A percentile compares a stretch with the other conserved stretches of the same genome.
phyloP scores from a whole-genome alignment of 2,113 vertebrate genomes.

The Coregonus clupeaformis region DNA sequence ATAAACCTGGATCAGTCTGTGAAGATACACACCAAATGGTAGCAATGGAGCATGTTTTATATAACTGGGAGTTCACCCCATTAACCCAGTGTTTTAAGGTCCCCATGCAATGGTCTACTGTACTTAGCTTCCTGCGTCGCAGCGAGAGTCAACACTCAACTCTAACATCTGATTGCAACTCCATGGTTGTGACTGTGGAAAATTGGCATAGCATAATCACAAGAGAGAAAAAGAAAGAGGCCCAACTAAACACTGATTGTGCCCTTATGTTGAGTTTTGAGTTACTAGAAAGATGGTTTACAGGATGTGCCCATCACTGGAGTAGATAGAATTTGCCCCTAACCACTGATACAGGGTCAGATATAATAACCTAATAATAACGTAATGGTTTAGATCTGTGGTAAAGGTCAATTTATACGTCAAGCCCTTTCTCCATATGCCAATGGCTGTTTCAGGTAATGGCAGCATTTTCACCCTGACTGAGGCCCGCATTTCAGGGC shows the following conservation, averaged over 20 bases:
- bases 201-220: background rate
- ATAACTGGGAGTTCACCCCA: slow-evolving; percentile 26
- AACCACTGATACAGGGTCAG: too few species aligned
- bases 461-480: background rate
- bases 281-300: background rate
- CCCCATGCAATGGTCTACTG: slow-evolving; percentile 1
- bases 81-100: slow-evolving; percentile 39
- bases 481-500: slow-evolving; percentile 34
- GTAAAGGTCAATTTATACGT: too few species aligned
- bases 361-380: too few species aligned
- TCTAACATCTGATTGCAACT: slow-evolving; percentile 4
- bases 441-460: background rate
- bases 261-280: background rate
- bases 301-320: background rate
- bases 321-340: too few species aligned
- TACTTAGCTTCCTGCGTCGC: slow-evolving; percentile 23
- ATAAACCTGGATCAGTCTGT: slow-evolving; percentile 25
- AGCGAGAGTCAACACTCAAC: slow-evolving; percentile 24
- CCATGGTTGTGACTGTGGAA: background rate
- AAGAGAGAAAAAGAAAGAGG: background rate
- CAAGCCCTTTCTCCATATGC: background rate
- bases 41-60: slow-evolving; percentile 50
- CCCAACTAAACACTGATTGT: background rate
- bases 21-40: slow-evolving; percentile 43
- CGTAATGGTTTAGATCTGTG: slow-evolving; percentile 8